Base-by-base conservation (phyloP, 2,113 vertebrate species). In the Morphnarchus princeps region DNA sequence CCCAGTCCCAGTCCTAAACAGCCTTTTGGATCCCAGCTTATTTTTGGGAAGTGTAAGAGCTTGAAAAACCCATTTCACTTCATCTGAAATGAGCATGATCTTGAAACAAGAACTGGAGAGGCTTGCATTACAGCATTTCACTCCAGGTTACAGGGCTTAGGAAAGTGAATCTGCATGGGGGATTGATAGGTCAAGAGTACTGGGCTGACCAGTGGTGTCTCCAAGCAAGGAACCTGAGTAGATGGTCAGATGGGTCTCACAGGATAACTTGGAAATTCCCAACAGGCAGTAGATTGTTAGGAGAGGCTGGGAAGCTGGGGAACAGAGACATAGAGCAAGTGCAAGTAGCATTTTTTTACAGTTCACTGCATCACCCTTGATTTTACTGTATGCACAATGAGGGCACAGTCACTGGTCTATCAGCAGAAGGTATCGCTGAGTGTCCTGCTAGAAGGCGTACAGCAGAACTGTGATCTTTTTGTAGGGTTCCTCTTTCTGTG, bases 391-490 rank as follows among this genome's bases (percentile, higher is more conserved):
- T 67, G 57, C 7, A 16, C 16, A 20, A 14, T 28, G 61, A 82
- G 36, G 45, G 32, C 50, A 63, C 21, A 43, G 31, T 55, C 26
- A 20, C 13, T 43, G 36, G 7, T 77, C 61, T 55, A 3, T 66
- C n/a, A 87, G 13, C 38, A 87, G 43, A 32, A 74, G 31, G 8
- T 25, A 16, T 36, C 73, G 21, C 28, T 80, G 49, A 83, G 9
- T 1, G 0, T 55, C 42, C 57, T 91, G 31, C n/a, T 43, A 40
- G 55, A 47, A 86, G 26, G 6, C 0, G 0, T 50, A 14, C 22
- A 89, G 52, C 47, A 67, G 29, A 87, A 28, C 28, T 59, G 6
- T 0, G 0, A 24, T 28, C 22, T 45, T 77, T 86, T 15, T 13
- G 7, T 21, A 31, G 16, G 7, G 12, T 34, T 82, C 22, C 47